Base-by-base conservation (phyloP, 2,888 invertebrate genomes). In the Chirona hameri region DNA sequence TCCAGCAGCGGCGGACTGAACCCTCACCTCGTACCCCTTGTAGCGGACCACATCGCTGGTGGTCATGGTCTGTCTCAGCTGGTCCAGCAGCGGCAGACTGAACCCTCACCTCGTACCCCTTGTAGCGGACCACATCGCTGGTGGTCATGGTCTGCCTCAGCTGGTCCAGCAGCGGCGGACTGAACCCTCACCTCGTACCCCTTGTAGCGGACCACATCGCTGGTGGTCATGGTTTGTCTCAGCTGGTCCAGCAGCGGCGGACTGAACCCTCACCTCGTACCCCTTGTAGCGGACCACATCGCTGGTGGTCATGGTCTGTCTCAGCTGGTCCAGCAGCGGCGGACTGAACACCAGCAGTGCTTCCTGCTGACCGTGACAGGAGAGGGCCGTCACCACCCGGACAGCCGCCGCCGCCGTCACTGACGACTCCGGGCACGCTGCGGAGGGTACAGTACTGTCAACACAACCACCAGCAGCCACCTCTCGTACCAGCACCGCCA, bases 101-200 rank as follows among this genome's bases (percentile, higher is more conserved):
- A n/a, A n/a, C n/a, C n/a, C n/a, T n/a, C n/a, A n/a, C n/a, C n/a
- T n/a, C n/a, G n/a, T n/a, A n/a, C n/a, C n/a, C n/a, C n/a, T n/a
- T n/a, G n/a, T n/a, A n/a, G n/a, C n/a, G n/a, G n/a, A n/a, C n/a
- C n/a, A n/a, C n/a, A n/a, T n/a, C n/a, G n/a, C n/a, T n/a, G n/a
- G n/a, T n/a, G n/a, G n/a, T n/a, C n/a, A n/a, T n/a, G n/a, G n/a
- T n/a, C n/a, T n/a, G n/a, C n/a, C n/a, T n/a, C n/a, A n/a, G n/a
- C n/a, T n/a, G n/a, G n/a, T n/a, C n/a, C n/a, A n/a, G n/a, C n/a
- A n/a, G n/a, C n/a, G n/a, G n/a, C n/a, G n/a, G n/a, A n/a, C n/a
- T n/a, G n/a, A n/a, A n/a, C n/a, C n/a, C n/a, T n/a, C 69, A 92
- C 92, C 90, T 94, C 93, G 88, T 92, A 93, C 82, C 92, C 90